Evolutionary conservation across 2,113 vertebrate species (phyloP), one percentile per base, ranked within the genome.

Genomic region (Coptodon bakossiorum): DNA sequence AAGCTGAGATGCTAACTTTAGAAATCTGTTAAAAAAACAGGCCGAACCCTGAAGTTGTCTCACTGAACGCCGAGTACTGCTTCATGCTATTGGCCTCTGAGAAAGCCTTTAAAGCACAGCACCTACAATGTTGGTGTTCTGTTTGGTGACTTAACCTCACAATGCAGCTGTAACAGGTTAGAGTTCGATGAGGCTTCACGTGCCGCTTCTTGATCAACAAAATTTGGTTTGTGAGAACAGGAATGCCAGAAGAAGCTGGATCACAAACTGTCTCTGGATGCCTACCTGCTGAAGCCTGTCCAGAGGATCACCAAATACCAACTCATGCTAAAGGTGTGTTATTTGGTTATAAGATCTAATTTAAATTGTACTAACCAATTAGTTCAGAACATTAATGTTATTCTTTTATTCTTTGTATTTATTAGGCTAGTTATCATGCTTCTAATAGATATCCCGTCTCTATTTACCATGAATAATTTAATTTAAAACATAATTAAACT

Each of bases 251-350:
- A 97, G 92, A 98, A 97, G 88, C 87, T 98, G 93, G 97, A 98
- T 86, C 98, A 98, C 91, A 98, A 98, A 9, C 97, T 98, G 6
- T 98, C 98, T 0, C 95, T 98, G 91, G 98, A 98, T 93, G 97
- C 98, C 6, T 98, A 98, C 94, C 95, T 98, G 73, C 95, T 98
- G 87, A 98, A 98, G 88, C 98, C 98, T 10, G 98, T 98, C 56
- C 98, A 98, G 94, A 97, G 98, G 86, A 98, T 98, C 94, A 98
- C 97, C 48, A 98, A 98, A 82, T 98, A 98, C 92, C 98, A 98
- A 86, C 88, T 98, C 80, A 96, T 98, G 92, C 94, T 98, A 29
- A 98, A 98, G 96, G 98, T 96, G 16, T 48, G 16, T 11, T 29
- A 19, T 48, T 27, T 76, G 14, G 24, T 10, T 76, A 29, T 27